Evolutionary conservation across 2,113 vertebrate genomes (phyloP).

Genomic region (Aplodontia rufa): DNA sequence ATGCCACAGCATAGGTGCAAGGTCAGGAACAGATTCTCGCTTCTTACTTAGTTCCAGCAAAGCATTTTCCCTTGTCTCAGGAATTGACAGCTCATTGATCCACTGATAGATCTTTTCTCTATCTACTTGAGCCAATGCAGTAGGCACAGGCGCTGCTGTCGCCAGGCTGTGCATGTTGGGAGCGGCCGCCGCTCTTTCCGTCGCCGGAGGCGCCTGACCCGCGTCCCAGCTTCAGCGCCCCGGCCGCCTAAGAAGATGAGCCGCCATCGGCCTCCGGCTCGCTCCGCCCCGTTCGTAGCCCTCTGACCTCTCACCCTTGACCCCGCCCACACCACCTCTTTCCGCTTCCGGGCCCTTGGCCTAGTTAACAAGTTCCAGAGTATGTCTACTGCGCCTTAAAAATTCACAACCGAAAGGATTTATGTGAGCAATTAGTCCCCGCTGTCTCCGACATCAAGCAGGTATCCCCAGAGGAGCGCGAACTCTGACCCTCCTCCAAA

Average conservation of each 20-base stretch:
- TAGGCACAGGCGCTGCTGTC: constrained; percentile 91
- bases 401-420: not conserved
- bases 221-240: constrained; percentile 47
- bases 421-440: not conserved
- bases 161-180: constrained; percentile 86
- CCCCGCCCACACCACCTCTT: constrained; percentile 51
- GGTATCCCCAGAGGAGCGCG: not conserved
- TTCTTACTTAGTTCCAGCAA: constrained; percentile 98
- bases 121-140: constrained; percentile 96
- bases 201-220: not conserved
- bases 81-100: constrained; percentile 98
- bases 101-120: constrained; percentile 98
- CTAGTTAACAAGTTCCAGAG: not conserved
- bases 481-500: constrained; percentile 44
- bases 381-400: not conserved
- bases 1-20: constrained; percentile 98
- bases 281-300: constrained; percentile 65
- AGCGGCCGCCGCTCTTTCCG: not conserved
- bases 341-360: not conserved
- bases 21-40: constrained; percentile 95
- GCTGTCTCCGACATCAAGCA: not conserved
- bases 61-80: constrained; percentile 96
- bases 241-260: not conserved
- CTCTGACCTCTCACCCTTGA: constrained; percentile 73
- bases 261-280: constrained; percentile 40